These are phyloP conservation scores for Mactromeris polynyma DNA, from an alignment of 2,888 invertebrate genomes.

Conservation along the genomic window DNA sequence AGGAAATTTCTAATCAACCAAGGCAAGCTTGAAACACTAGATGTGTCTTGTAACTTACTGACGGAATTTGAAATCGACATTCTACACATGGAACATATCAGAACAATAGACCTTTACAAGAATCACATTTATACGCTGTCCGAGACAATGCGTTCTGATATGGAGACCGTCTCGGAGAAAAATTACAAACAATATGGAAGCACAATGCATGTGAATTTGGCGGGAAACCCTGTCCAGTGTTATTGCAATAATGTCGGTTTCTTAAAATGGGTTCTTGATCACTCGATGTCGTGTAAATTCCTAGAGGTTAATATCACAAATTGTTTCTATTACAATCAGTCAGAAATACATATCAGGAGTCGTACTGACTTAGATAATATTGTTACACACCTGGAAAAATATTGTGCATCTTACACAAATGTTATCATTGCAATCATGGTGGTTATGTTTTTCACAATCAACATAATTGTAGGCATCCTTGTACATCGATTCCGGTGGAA, in stretches of 20 bases:
- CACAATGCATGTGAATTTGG: constrained; percentile 24
- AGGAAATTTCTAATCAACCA: constrained; percentile 28
- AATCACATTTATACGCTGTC: constrained; percentile 39
- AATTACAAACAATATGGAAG: background rate
- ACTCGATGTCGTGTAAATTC: background rate
- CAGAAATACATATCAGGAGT: background rate
- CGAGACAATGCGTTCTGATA: background rate
- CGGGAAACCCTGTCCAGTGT: constrained; percentile 33
- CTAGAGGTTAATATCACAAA: background rate
- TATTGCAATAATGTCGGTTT: constrained; percentile 47
- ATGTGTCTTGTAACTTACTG: constrained; percentile 26
- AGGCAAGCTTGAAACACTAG: background rate
- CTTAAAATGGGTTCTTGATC: constrained; percentile 30
- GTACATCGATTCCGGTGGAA: constrained; percentile 52
- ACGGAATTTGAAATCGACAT: constrained; percentile 30
- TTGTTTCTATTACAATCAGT: constrained; percentile 41
- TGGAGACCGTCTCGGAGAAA: constrained; percentile 14
- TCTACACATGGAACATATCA: constrained; percentile 40
- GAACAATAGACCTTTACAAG: constrained; percentile 24
- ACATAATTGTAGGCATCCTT: constrained; percentile 30
- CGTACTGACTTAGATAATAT: background rate
- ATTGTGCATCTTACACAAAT: constrained; percentile 41
- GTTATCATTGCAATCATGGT: constrained; percentile 10
- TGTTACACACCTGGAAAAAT: constrained; percentile 21
- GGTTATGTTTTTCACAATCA: constrained; percentile 26